These are phyloP conservation scores for Gnatocerus cornutus DNA, from an alignment of 2,888 invertebrate species.

Conservation along the genomic window DNA sequence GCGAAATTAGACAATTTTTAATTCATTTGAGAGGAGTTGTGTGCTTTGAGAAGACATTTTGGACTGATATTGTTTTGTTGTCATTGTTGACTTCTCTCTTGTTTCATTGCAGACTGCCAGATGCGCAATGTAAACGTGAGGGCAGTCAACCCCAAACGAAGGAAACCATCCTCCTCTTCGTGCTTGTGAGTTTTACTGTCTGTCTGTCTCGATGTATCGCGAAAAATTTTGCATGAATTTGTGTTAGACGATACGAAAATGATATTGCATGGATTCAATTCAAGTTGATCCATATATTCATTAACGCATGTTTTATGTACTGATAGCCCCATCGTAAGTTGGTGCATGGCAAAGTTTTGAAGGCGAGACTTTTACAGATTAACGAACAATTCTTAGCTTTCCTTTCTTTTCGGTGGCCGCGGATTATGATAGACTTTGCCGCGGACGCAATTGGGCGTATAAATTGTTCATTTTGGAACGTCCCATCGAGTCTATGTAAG, in stretches of 20 bases:
- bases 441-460: constrained; percentile 36
- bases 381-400: neutral
- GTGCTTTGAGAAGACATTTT: constrained; percentile 49
- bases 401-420: no score
- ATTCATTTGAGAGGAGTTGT: constrained; percentile 47
- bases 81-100: constrained; percentile 74
- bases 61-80: constrained; percentile 56
- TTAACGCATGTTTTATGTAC: constrained; percentile 45
- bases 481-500: constrained; percentile 37
- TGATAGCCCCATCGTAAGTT: constrained; percentile 27
- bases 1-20: constrained; percentile 29
- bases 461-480: constrained; percentile 43
- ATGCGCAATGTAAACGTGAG: constrained; percentile 84
- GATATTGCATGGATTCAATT: constrained; percentile 44
- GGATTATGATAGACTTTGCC: no score
- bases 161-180: constrained; percentile 79
- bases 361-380: constrained; percentile 21
- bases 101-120: constrained; percentile 85
- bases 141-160: constrained; percentile 81
- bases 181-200: constrained; percentile 78
- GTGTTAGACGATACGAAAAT: constrained; percentile 35
- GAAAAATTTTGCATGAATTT: constrained; percentile 48
- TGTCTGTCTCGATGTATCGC: constrained; percentile 67
- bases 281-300: constrained; percentile 33
- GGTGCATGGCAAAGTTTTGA: constrained; percentile 1